Percentiles rank a stretch among this genome's conserved stretches.
Conservation (phyloP, 2,888 invertebrate genomes). For the Ellobium chinense region DNA sequence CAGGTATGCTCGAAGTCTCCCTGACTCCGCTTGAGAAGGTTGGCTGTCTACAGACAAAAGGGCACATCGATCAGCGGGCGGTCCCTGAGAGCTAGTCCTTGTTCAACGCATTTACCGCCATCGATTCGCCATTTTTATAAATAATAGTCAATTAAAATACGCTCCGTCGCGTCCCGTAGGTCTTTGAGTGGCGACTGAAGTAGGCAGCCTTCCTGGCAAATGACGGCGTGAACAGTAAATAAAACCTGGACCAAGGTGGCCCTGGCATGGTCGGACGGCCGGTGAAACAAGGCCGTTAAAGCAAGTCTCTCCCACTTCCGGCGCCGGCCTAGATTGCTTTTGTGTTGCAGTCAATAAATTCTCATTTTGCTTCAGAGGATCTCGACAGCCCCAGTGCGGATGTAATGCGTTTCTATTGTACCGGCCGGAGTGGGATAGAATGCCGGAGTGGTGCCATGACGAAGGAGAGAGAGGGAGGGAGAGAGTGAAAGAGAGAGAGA, state of each 20-base stretch:
- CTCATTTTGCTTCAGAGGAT: conserved; percentile 36
- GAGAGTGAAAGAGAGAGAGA: conserved; percentile 29
- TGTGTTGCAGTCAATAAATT: conserved; percentile 50
- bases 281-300: conserved; percentile 34
- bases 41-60: background rate
- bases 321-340: conserved; percentile 34
- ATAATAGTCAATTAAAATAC: conserved; percentile 40
- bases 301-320: conserved; percentile 42
- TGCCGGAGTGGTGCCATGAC: background rate
- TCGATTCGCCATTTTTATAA: conserved; percentile 26
- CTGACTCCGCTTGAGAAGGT: background rate
- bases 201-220: background rate
- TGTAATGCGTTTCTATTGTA: conserved; percentile 51
- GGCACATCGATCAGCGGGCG: background rate
- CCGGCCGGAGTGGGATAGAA: background rate
- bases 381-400: conserved; percentile 41
- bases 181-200: background rate
- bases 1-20: background rate
- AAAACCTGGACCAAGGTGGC: conserved; percentile 6
- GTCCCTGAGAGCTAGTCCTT: conserved; percentile 24
- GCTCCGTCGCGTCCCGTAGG: conserved; percentile 12
- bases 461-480: background rate
- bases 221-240: conserved; percentile 3
- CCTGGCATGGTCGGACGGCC: conserved; percentile 9
- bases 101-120: conserved; percentile 9